These are phyloP conservation scores for Pygoscelis antarcticus DNA, from an alignment of 2,113 vertebrate species.

Conservation along the genomic window DNA sequence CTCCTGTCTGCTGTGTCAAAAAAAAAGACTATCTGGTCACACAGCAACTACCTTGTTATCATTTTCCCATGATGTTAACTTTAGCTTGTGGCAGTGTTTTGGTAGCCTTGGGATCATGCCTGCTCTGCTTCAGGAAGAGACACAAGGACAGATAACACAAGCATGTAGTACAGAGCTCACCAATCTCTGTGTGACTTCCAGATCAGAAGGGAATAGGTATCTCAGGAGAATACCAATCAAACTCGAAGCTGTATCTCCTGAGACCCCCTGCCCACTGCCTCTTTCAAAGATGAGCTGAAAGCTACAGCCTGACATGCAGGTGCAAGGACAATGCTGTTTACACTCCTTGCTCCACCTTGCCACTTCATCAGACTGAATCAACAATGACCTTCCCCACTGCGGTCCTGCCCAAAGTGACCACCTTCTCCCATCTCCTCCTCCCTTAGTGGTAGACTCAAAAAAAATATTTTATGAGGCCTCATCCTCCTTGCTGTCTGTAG, in stretches of 20 bases:
- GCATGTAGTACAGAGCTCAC: background rate
- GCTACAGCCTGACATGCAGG: background rate
- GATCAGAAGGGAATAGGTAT: background rate
- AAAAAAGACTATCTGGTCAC: background rate
- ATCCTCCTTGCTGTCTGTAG: background rate
- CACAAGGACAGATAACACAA: background rate
- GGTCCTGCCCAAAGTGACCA: background rate
- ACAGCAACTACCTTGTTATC: background rate
- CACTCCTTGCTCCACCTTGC: background rate
- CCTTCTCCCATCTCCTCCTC: background rate
- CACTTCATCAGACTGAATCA: background rate
- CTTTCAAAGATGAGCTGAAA: background rate
- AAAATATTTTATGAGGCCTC: background rate
- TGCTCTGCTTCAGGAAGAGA: background rate
- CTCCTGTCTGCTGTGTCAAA: background rate
- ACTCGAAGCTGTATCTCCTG: background rate
- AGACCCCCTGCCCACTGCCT: background rate
- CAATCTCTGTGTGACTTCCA: background rate
- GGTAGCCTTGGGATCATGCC: background rate
- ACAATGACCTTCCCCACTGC: background rate
- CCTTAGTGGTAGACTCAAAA: background rate
- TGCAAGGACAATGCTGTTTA: background rate
- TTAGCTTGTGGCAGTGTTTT: background rate
- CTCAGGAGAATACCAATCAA: background rate
- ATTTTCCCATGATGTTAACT: background rate